Evolutionary conservation across 1,140 invertebrate species (phyloP), one percentile per base, ranked within the genome.

Genomic region (Drosophila albomicans): DNA sequence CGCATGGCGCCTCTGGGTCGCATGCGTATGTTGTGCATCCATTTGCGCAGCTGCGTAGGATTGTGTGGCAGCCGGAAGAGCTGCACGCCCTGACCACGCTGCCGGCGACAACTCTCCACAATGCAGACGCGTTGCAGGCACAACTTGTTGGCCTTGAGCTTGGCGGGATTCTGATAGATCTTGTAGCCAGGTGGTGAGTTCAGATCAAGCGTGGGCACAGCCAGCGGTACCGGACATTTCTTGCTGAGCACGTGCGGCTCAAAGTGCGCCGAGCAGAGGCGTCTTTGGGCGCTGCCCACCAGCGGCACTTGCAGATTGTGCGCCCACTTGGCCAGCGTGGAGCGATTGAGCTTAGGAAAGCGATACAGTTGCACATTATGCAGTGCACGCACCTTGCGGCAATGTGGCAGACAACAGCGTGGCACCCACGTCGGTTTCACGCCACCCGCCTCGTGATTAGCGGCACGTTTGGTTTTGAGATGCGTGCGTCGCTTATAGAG

Each of bases 91-190:
- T 91, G 91, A 2, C 73, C 74, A 11, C 84, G 66, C 8, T 82
- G 87, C 11, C 81, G 82, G 0, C 79, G 75, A 38, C 91, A 92
- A n/a, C 77, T 81, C 41, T 91, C 81, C n/a, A 92, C 86, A 51
- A 91, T 81, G 71, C 91, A 92, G 6, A 88, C 79, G 1, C 89
- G 79, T 43, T 91, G 79, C 41, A 85, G 56, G n/a, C 90, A 77
- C 32, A 91, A 57, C 41, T 92, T 92, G 16, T 65, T 79, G 10
- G 81, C 78, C 73, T 86, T 86, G 0, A 92, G 65, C 61, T 91
- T 91, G 6, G 87, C 79, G 8, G 91, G 91, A 70, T 92, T 92
- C 58, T 89, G 91, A 56, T 92, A 92, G 35, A 92, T 89, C 63
- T 92, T 92, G 30, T 91, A 79, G 5, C 91, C 91, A 1, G 86